Conservation (phyloP, 1,140 invertebrate genomes). For the Drosophila truncata region DNA sequence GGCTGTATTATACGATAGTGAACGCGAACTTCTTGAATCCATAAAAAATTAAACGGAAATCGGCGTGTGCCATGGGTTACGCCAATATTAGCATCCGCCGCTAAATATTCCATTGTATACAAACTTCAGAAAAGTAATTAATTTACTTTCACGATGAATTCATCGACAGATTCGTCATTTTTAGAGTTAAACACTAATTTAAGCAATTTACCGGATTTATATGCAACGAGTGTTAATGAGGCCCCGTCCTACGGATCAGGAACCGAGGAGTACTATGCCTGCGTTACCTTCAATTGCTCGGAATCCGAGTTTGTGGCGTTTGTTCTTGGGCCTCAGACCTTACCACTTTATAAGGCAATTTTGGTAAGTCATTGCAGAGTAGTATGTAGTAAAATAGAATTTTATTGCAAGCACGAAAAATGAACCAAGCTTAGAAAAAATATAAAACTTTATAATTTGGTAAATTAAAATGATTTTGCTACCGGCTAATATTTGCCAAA, state of each 20-base stretch:
- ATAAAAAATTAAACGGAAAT: conserved; percentile 35
- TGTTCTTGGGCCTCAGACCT: conserved; percentile 86
- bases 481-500: background rate
- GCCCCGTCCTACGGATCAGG: conserved; percentile 20
- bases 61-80: conserved; percentile 31
- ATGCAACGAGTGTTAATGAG: conserved; percentile 14
- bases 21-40: conserved; percentile 26
- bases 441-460: background rate
- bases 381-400: background rate
- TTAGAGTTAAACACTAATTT: conserved; percentile 8
- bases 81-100: conserved; percentile 10
- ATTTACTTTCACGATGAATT: conserved; percentile 14
- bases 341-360: conserved; percentile 86
- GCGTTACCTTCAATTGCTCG: conserved; percentile 86
- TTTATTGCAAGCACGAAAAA: background rate
- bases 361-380: conserved; percentile 55
- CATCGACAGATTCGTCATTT: conserved; percentile 8
- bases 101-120: conserved; percentile 3
- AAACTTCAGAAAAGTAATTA: background rate
- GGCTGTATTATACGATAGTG: conserved; percentile 58
- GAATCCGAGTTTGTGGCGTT: conserved; percentile 86
- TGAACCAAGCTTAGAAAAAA: background rate
- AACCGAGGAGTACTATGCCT: conserved; percentile 46
- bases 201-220: conserved; percentile 23
- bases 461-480: background rate